Evolutionary conservation across 2,797 vertebrate genomes (phyloP).

Genomic region (Darevskia nairensis): DNA sequence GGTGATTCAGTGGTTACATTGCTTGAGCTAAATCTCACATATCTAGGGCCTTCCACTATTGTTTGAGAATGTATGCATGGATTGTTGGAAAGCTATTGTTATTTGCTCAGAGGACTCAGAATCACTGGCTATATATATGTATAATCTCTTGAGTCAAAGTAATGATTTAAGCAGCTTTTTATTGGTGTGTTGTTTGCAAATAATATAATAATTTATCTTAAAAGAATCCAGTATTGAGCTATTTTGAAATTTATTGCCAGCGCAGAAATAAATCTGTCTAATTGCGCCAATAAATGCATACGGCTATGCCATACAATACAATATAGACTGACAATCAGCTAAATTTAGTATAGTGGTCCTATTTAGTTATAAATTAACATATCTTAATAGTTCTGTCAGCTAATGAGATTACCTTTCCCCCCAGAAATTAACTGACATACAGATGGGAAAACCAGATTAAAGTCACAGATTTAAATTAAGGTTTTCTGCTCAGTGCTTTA

Average conservation of each 20-base stretch:
- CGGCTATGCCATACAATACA: not conserved
- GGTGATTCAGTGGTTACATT: not conserved
- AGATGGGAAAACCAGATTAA: conserved; percentile 32
- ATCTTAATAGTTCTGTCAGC: conserved; percentile 1
- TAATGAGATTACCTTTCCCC: not conserved
- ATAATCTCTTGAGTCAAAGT: not conserved
- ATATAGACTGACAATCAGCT: not conserved
- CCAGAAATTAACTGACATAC: conserved; percentile 5
- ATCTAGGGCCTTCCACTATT: not conserved
- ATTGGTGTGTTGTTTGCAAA: not conserved
- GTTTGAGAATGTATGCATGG: not conserved
- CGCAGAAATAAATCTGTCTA: not conserved
- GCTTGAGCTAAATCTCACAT: not conserved
- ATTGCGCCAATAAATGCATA: not conserved
- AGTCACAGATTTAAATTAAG: conserved; percentile 43
- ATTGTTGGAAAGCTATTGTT: not conserved
- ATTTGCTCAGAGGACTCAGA: not conserved
- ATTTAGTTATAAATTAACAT: conserved; percentile 33
- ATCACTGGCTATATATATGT: not conserved
- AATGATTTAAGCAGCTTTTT: not conserved
- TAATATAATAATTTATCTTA: not conserved
- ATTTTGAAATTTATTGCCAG: not conserved
- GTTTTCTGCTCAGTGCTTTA: conserved; percentile 20
- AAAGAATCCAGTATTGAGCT: not conserved
- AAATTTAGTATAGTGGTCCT: not conserved